Base-by-base conservation (phyloP, 1,140 invertebrate species). In the Drosophila subpulchrella region DNA sequence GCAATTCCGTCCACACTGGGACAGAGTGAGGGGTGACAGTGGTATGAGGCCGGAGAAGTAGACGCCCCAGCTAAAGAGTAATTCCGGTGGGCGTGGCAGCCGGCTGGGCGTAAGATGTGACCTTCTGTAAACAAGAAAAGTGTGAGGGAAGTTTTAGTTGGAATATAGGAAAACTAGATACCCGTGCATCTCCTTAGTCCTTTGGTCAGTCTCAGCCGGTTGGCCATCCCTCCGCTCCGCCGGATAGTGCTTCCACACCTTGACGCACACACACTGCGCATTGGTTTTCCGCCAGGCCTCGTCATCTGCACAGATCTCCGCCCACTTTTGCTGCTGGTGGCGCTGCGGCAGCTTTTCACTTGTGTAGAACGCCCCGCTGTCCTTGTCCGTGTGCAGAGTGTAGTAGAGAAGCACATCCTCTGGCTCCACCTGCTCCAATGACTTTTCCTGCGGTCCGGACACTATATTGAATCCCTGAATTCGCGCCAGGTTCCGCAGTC, bases 51-150 rank as follows among this genome's bases (percentile, higher is more conserved):
- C 97, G 58, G 95, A 96, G 66, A 98, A 96, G 80, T 96, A 95
- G 6, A 98, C 94, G n/a, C 96, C 95, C 97, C 97, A 98, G 2
- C 96, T 95, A 63, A 97, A 95, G 12, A 97, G 91, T 6, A 95
- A 91, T 81, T 95, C 94, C 1, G 86, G 72, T 11, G 82, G 80
- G 12, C 72, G 63, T 20, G 76, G 51, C 57, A 79, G 53, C 41
- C 71, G 86, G 38, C 71, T 58, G 6, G 75, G 75, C 34, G 58
- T 81, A 32, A 84, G 67, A 17, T 78, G 74, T 11, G 24, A 70
- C 42, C 68, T 65, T 59, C 73, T 58, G 53, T 5, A 50, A 58
- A 8, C 2, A 13, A 7, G 6, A 6, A 15, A 32, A 10, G 24
- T 1, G 12, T 17, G 20, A 34, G 17, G 8, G 12, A 17, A 12